phyloP scores from a whole-genome alignment of 1,140 invertebrate species.

The Drosophila repleta region DNA sequence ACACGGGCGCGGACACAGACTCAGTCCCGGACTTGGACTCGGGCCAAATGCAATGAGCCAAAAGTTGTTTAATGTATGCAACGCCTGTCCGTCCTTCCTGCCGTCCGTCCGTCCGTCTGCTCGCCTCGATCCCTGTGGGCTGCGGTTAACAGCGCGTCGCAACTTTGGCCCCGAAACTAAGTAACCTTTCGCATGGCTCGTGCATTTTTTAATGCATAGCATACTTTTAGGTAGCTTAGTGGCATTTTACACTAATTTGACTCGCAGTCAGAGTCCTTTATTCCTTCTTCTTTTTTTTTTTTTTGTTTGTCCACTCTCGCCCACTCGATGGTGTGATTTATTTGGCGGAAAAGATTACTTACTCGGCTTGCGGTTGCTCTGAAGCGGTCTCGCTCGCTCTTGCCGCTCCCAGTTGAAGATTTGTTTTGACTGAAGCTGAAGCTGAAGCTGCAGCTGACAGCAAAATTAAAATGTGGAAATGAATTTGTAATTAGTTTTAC shows the following conservation, averaged over 20 bases:
- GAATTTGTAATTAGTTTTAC: conserved; percentile 83
- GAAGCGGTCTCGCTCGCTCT: conserved; percentile 18
- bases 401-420: conserved; percentile 19
- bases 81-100: conserved; percentile 41
- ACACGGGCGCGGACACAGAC: background rate
- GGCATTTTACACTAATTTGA: conserved; percentile 81
- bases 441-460: conserved; percentile 65
- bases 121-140: conserved; percentile 5
- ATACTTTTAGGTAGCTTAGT: conserved; percentile 80
- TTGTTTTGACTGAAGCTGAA: conserved; percentile 60
- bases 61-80: conserved; percentile 83
- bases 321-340: conserved; percentile 81
- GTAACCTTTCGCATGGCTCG: conserved; percentile 78
- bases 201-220: conserved; percentile 78
- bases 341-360: conserved; percentile 83
- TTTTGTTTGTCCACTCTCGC: conserved; percentile 20
- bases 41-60: conserved; percentile 78
- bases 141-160: conserved; percentile 78
- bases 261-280: conserved; percentile 51
- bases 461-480: conserved; percentile 78
- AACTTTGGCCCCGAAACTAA: conserved; percentile 71
- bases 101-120: background rate
- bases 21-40: background rate
- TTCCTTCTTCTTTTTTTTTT: too few relatives aligned
- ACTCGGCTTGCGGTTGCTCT: conserved; percentile 60